Evolutionary conservation across 2,113 vertebrate species (phyloP).

Genomic region (Carassius carassius): DNA sequence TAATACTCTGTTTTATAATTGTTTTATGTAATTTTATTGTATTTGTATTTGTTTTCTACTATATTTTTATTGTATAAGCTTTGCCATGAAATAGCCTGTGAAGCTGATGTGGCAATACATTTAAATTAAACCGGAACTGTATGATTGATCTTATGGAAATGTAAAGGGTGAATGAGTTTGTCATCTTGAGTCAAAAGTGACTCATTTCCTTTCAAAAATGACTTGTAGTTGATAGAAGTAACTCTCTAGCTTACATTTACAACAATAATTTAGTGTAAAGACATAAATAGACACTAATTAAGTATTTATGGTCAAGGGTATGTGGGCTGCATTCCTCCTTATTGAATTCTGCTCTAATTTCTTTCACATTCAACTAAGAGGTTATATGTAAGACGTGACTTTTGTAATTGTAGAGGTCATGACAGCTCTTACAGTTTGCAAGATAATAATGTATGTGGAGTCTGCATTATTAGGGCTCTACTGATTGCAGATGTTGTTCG

Average conservation of each 20-base stretch:
- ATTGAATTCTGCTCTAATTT: background rate
- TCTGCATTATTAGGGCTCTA: no score
- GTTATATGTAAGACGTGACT: background rate
- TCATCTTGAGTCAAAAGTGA: background rate
- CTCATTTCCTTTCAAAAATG: slow-evolving; percentile 22
- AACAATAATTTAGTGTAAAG: slow-evolving; percentile 6
- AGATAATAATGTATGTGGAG: background rate
- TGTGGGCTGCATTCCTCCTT: background rate
- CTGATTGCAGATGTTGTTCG: no score
- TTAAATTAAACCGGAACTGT: background rate
- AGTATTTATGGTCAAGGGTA: background rate
- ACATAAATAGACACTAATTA: slow-evolving; percentile 14
- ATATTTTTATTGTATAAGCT: no score
- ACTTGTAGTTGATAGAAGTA: background rate
- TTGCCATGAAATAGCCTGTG: no score
- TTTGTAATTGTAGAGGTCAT: background rate
- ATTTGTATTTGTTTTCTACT: no score
- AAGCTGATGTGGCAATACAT: no score
- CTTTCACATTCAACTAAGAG: background rate
- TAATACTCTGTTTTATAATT: no score
- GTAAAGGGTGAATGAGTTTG: background rate
- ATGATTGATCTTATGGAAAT: background rate
- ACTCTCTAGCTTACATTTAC: slow-evolving; percentile 6
- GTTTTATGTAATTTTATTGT: no score
- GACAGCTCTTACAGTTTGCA: background rate